Conservation (phyloP, 1,140 invertebrate genomes). For the Drosophila murphyi region DNA sequence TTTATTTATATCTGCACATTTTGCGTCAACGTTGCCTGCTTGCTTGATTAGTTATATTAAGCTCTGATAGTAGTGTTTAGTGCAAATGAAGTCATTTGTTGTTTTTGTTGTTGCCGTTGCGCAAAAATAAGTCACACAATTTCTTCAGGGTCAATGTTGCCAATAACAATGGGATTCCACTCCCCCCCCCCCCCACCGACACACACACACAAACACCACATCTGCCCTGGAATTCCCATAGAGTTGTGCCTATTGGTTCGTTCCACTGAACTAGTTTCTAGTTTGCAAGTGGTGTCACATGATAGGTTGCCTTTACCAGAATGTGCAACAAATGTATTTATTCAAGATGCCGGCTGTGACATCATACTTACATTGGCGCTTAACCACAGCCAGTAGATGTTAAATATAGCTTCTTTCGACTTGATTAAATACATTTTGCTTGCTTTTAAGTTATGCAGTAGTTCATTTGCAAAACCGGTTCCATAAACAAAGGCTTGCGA, state of each 20-base stretch:
- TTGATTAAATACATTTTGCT: conserved; percentile 22
- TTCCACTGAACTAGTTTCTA: conserved; percentile 30
- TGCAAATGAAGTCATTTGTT: conserved; percentile 22
- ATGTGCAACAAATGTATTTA: conserved; percentile 1
- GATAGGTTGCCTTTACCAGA: conserved; percentile 2
- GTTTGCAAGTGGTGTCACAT: conserved; percentile 2
- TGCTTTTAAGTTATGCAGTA: conserved; percentile 1
- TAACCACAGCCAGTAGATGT: conserved; percentile 6
- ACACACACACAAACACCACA: no score
- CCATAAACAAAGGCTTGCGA: conserved; percentile 46
- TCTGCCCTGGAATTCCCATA: conserved; percentile 19
- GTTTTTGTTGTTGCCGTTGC: not conserved
- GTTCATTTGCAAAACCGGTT: conserved; percentile 52
- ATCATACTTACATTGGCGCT: conserved; percentile 34
- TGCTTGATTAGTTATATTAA: conserved; percentile 30
- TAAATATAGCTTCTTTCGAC: conserved; percentile 33
- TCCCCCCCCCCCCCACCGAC: not conserved
- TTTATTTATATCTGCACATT: conserved; percentile 24
- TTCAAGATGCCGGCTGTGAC: conserved; percentile 41
- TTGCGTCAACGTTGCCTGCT: conserved; percentile 25
- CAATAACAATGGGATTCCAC: conserved; percentile 37
- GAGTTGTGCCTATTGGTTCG: conserved; percentile 21
- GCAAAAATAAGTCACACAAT: conserved; percentile 41
- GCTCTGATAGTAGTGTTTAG: conserved; percentile 26
- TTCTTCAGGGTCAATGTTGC: conserved; percentile 67